Evolutionary conservation across 2,888 invertebrate genomes (phyloP).

Genomic region (Plagodis dolabraria): DNA sequence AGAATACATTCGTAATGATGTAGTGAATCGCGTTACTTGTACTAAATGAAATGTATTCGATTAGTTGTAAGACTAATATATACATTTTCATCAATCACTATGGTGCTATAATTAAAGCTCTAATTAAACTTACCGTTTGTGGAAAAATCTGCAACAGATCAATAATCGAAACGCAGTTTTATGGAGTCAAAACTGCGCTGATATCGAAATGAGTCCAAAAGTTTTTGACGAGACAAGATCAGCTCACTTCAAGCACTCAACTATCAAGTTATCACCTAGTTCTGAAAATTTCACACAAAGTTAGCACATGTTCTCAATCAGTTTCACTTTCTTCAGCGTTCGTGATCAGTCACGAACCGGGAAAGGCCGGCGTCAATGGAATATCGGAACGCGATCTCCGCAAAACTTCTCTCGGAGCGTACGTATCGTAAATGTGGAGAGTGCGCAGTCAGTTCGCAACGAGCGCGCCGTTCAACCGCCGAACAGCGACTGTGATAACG

Average conservation of each 20-base stretch:
- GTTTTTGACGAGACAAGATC: slow-evolving; percentile 55
- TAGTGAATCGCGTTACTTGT: too few species aligned
- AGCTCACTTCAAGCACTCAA: slow-evolving; percentile 61
- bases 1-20: too few species aligned
- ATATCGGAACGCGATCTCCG: slow-evolving; percentile 68
- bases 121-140: slow-evolving; percentile 60
- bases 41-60: too few species aligned
- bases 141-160: slow-evolving; percentile 58
- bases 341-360: slow-evolving; percentile 65
- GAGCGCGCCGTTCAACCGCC: slow-evolving; percentile 75
- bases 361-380: slow-evolving; percentile 57
- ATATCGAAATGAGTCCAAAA: slow-evolving; percentile 75
- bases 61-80: too few species aligned
- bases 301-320: slow-evolving; percentile 64
- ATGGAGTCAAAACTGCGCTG: slow-evolving; percentile 71
- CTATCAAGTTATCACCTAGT: slow-evolving; percentile 53
- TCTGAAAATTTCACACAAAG: slow-evolving; percentile 67
- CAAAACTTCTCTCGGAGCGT: slow-evolving; percentile 73
- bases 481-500: slow-evolving; percentile 84
- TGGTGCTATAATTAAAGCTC: too few species aligned
- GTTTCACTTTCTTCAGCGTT: slow-evolving; percentile 75
- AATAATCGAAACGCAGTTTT: slow-evolving; percentile 80
- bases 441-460: slow-evolving; percentile 48
- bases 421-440: slow-evolving; percentile 47
- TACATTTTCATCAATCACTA: not conserved